These are phyloP conservation scores for Zaprionus kolodkinae DNA, from an alignment of 1,140 invertebrate genomes.

Conservation along the genomic window DNA sequence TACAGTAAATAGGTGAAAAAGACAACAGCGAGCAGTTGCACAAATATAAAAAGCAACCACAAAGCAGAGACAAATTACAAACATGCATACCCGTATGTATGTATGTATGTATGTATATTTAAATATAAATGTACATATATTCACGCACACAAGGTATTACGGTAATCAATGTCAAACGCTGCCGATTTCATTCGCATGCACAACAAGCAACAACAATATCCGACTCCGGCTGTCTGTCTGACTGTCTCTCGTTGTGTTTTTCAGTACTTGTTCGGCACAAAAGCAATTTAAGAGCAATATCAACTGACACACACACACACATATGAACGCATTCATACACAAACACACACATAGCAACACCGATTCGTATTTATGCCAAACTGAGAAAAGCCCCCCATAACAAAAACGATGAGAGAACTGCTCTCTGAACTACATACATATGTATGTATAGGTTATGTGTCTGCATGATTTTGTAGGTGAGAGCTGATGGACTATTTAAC, in stretches of 20 bases:
- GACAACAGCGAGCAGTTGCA: conserved; percentile 73
- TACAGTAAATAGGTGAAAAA: conserved; percentile 81
- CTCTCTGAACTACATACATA: conserved; percentile 41
- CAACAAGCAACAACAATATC: conserved; percentile 51
- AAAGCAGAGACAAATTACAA: conserved; percentile 38
- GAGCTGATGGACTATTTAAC: conserved; percentile 18
- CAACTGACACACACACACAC: conserved; percentile 27
- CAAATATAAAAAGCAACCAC: conserved; percentile 69
- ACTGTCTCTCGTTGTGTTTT: conserved; percentile 46
- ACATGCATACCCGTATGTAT: conserved; percentile 32
- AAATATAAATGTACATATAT: conserved; percentile 24
- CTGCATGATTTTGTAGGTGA: conserved; percentile 5
- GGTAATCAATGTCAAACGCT: conserved; percentile 81
- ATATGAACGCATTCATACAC: background rate
- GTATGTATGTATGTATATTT: conserved; percentile 1
- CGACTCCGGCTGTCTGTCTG: conserved; percentile 44
- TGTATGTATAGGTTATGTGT: background rate
- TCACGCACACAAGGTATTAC: conserved; percentile 68
- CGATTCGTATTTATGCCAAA: conserved; percentile 65
- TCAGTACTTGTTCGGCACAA: conserved; percentile 46
- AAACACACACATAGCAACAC: conserved; percentile 14
- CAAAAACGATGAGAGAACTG: conserved; percentile 43
- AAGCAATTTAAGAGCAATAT: conserved; percentile 63
- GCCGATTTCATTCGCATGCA: conserved; percentile 70
- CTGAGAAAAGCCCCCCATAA: conserved; percentile 51